Evolutionary conservation across 2,888 invertebrate species (phyloP).

Genomic region (Antheraea assamensis): DNA sequence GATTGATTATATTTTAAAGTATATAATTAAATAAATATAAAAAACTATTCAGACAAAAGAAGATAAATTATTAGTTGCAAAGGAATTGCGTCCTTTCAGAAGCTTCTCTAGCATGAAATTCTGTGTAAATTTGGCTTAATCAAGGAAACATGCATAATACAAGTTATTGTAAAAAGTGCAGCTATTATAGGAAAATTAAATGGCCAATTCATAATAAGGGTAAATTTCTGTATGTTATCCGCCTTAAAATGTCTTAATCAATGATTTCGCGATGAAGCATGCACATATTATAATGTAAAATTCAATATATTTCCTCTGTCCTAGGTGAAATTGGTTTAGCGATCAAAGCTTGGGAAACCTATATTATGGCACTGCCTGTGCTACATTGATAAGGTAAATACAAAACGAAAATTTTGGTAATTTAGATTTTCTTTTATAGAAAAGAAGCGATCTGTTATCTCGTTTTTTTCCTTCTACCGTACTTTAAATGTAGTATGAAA

Average conservation of each 20-base stretch:
- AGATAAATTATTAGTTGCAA: constrained; percentile 6
- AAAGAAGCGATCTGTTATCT: neutral
- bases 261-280: constrained; percentile 66
- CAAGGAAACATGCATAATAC: constrained; percentile 16
- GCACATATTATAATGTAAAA: constrained; percentile 38
- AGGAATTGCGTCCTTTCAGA: neutral
- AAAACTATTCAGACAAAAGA: neutral
- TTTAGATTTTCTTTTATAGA: neutral
- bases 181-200: constrained; percentile 68
- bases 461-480: neutral
- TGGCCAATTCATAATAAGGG: constrained; percentile 40
- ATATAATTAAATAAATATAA: constrained; percentile 1
- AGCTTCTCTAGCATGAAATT: constrained; percentile 5
- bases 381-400: neutral
- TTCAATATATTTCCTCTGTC: neutral
- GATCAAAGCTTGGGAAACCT: constrained; percentile 13
- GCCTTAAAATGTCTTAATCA: constrained; percentile 76
- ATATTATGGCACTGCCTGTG: neutral
- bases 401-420: too few relatives aligned
- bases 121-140: constrained; percentile 1
- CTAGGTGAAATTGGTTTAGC: constrained; percentile 15
- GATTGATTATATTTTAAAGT: neutral
- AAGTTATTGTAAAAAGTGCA: constrained; percentile 11
- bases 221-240: constrained; percentile 66
- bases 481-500: neutral